Percentiles rank a stretch among this genome's conserved stretches.
Conservation (phyloP, 2,888 invertebrate species). For the Xylophagus ater region DNA sequence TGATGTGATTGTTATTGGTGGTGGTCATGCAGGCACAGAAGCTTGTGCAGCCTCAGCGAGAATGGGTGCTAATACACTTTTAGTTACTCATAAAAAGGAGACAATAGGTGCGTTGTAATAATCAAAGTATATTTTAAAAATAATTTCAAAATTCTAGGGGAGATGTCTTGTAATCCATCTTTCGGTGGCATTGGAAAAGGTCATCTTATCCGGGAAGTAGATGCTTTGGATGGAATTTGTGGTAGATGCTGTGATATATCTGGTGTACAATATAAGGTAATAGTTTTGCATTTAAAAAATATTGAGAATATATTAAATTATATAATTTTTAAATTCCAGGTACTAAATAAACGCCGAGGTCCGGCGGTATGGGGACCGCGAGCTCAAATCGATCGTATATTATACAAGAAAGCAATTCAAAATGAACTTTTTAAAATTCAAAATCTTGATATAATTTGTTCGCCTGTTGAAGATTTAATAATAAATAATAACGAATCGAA, state of each 20-base stretch:
- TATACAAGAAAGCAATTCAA: slow-evolving; percentile 70
- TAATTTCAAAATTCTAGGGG: slow-evolving; percentile 43
- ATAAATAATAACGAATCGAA: slow-evolving; percentile 33
- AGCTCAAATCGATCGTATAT: slow-evolving; percentile 73
- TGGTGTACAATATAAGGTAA: slow-evolving; percentile 67
- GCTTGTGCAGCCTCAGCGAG: slow-evolving; percentile 73
- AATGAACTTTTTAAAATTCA: slow-evolving; percentile 51
- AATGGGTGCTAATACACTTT: slow-evolving; percentile 66
- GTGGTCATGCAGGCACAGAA: slow-evolving; percentile 86
- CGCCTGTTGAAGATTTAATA: slow-evolving; percentile 69
- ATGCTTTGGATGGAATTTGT: slow-evolving; percentile 80
- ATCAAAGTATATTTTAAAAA: slow-evolving; percentile 1
- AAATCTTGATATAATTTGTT: slow-evolving; percentile 55
- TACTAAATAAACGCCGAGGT: slow-evolving; percentile 69
- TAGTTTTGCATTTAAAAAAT: slow-evolving; percentile 1
- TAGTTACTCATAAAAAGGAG: slow-evolving; percentile 72
- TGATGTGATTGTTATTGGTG: slow-evolving; percentile 78
- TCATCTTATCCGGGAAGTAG: slow-evolving; percentile 75
- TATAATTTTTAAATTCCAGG: slow-evolving; percentile 28
- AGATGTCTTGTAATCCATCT: slow-evolving; percentile 90
- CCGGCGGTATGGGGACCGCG: slow-evolving; percentile 84
- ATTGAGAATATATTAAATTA: slow-evolving; percentile 4
- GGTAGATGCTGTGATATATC: slow-evolving; percentile 68
- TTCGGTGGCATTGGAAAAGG: slow-evolving; percentile 91
- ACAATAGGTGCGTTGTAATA: slow-evolving; percentile 52